Evolutionary conservation across 2,113 vertebrate species (phyloP), one percentile per base, ranked within the genome.

Genomic region (Silurus glanis): DNA sequence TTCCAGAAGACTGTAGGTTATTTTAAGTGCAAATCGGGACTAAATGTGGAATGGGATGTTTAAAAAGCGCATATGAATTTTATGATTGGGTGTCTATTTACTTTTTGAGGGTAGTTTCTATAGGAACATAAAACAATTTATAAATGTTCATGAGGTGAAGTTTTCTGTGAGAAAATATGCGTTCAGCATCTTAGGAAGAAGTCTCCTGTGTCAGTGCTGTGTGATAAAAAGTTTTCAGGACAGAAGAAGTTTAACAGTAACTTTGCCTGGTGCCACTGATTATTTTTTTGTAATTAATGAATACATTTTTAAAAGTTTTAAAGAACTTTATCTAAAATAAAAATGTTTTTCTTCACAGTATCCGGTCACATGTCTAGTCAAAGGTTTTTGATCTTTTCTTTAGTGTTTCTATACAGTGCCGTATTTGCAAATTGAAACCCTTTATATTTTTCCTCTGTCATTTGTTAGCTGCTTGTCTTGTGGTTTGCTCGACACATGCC

Each of bases 321-420:
- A 25, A 23, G 5, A 23, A 62, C 21, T 62, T 62, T 23, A 14
- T 6, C 25, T 67, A 13, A 28, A 37, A 69, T 4, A 66, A 25
- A 1, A 7, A 0, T 5, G 9, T 66, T 66, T 66, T 12, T 1
- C 4, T 66, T 66, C 62, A 5, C 64, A 66, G n/a, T 66, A 66
- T 25, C n/a, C 62, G n/a, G 64, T 25, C 64, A 66, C 64, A 10
- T n/a, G 10, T 28, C 28, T 78, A 75, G 58, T 17, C 83, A 86
- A 87, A 85, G 86, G 78, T 51, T 84, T 47, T 64, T 61, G 75
- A 83, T 14, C n/a, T 61, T 37, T 12, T 58, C 58, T 51, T 58
- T 78, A 66, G 8, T 66, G 4, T 13, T 66, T 25, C n/a, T 66
- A 3, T 61, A 21, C 19, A 61, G 62, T 10, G 0, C 9, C 37